These are phyloP conservation scores for Yponomeuta malinellus DNA, from an alignment of 2,888 invertebrate species.

Conservation along the genomic window DNA sequence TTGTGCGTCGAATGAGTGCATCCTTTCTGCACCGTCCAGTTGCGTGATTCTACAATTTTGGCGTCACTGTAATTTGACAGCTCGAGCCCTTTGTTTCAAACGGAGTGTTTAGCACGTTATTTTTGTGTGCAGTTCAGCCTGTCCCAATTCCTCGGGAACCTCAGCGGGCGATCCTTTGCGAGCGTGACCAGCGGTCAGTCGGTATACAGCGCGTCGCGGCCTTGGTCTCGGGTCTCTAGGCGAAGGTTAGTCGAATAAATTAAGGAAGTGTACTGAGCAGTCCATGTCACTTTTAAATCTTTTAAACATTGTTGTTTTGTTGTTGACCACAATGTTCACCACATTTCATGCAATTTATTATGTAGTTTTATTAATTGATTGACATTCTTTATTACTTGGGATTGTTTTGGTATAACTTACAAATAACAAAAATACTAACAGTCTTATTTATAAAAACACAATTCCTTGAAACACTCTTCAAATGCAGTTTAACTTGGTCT, in stretches of 20 bases:
- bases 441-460: too few species aligned
- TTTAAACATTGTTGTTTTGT: too few species aligned
- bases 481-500: too few species aligned
- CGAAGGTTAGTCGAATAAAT: conserved; percentile 72
- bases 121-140: conserved; percentile 72
- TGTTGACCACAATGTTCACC: too few species aligned
- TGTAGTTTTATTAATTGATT: too few species aligned
- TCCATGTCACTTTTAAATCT: background rate
- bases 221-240: conserved; percentile 80
- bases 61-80: conserved; percentile 25
- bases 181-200: conserved; percentile 77
- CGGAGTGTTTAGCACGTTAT: conserved; percentile 26
- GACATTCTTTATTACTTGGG: too few species aligned
- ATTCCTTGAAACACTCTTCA: too few species aligned
- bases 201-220: conserved; percentile 76
- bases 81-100: conserved; percentile 33
- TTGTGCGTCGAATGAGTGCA: conserved; percentile 7
- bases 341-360: too few species aligned
- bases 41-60: background rate
- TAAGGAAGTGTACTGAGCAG: conserved; percentile 31
- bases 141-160: conserved; percentile 75
- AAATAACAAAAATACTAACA: too few species aligned
- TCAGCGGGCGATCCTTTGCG: conserved; percentile 76
- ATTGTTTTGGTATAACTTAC: too few species aligned
- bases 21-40: background rate